Evolutionary conservation across 92 coral and sea anemone species (phyloP).

Genomic region (Bergia sp.): DNA sequence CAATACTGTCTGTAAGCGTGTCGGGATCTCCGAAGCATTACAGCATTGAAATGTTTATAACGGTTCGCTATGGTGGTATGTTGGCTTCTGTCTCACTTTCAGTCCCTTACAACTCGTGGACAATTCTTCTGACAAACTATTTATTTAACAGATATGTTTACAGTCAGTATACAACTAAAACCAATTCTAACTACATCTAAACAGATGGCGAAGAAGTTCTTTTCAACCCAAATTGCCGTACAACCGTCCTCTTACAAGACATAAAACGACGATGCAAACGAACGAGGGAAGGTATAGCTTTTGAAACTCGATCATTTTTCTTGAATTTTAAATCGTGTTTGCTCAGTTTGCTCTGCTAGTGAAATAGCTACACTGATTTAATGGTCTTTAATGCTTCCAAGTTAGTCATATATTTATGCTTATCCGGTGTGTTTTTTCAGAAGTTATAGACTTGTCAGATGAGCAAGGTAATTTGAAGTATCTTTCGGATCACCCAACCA

Average conservation of each 20-base stretch:
- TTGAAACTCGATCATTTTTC: too few species aligned
- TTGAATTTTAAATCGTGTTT: too few species aligned
- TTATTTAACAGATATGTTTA: not conserved
- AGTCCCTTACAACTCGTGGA: not conserved
- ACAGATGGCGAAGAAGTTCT: conserved; percentile 84
- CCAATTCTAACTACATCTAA: not conserved
- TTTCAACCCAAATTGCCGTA: conserved; percentile 92
- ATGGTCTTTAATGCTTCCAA: not conserved
- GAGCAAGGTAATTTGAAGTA: conserved; percentile 91
- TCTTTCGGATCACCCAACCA: conserved; percentile 77
- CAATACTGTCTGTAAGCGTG: not conserved
- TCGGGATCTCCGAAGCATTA: not conserved
- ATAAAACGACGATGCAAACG: conserved; percentile 86
- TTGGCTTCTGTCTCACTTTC: not conserved
- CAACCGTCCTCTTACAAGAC: conserved; percentile 86
- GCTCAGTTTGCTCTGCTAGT: not conserved
- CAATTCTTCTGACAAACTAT: not conserved
- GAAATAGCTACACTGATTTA: not conserved
- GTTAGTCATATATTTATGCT: not conserved
- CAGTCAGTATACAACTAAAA: not conserved
- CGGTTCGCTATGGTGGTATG: conserved; percentile 94
- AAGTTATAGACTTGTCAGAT: conserved; percentile 85
- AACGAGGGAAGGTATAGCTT: conserved; percentile 67
- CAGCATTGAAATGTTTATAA: conserved; percentile 75
- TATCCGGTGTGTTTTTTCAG: conserved; percentile 46